Conservation (phyloP, 2,888 invertebrate genomes). For the Eucera pruinosa region DNA sequence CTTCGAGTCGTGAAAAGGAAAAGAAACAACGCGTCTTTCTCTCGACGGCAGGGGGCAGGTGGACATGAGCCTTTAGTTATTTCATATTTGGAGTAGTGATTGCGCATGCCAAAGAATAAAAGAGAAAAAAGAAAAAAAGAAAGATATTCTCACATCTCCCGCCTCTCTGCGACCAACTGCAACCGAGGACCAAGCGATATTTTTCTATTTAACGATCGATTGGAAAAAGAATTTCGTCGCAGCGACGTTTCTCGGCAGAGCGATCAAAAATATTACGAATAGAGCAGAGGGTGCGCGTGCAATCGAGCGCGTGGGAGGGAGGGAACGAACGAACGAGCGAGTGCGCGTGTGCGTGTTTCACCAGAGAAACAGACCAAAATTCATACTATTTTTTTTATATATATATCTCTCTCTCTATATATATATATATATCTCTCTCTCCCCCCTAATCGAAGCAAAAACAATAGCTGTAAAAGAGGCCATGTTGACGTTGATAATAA, state of each 20-base stretch:
- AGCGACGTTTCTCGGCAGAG: constrained; percentile 72
- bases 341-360: constrained; percentile 63
- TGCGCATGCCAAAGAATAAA: constrained; percentile 81
- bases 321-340: constrained; percentile 64
- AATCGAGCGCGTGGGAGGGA: constrained; percentile 67
- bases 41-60: constrained; percentile 71
- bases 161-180: constrained; percentile 83
- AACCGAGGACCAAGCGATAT: constrained; percentile 80
- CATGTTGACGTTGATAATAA: constrained; percentile 69
- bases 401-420: constrained; percentile 21
- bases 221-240: constrained; percentile 67
- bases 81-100: constrained; percentile 84
- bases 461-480: constrained; percentile 68
- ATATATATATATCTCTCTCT: background rate
- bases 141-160: constrained; percentile 84
- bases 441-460: constrained; percentile 59
- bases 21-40: constrained; percentile 36
- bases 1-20: background rate
- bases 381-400: constrained; percentile 40
- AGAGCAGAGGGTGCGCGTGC: constrained; percentile 59
- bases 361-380: constrained; percentile 50
- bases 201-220: constrained; percentile 70
- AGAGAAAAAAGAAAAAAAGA: constrained; percentile 52
- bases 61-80: constrained; percentile 83
- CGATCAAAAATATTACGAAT: constrained; percentile 54